Evolutionary conservation across 2,797 vertebrate genomes (phyloP).

Genomic region (Pangasius macronema): DNA sequence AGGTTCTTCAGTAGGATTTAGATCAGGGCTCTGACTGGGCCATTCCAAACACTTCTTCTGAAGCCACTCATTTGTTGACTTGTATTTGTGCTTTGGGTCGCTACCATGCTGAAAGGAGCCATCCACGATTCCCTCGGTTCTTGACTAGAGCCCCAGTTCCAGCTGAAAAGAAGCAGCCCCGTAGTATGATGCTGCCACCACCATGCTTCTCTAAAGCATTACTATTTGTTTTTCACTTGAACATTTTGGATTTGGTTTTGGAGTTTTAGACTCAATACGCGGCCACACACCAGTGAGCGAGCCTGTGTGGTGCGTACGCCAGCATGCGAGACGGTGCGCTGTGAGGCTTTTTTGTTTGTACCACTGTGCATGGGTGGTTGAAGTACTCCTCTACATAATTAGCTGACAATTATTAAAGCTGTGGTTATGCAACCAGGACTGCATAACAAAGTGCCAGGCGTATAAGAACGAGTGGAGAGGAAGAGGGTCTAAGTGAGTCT

Average conservation of each 20-base stretch:
- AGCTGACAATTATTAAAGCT: constrained; percentile 48
- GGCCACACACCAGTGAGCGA: not conserved
- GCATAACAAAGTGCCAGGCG: constrained; percentile 66
- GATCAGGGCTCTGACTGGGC: not conserved
- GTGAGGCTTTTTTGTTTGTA: constrained; percentile 30
- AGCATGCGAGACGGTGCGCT: not conserved
- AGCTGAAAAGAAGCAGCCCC: not conserved
- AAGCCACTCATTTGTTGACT: not conserved
- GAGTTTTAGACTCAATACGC: too few relatives aligned
- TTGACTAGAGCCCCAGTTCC: not conserved
- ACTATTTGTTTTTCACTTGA: not conserved
- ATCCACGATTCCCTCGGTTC: not conserved
- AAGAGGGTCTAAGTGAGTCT: constrained; percentile 17
- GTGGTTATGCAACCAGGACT: constrained; percentile 66
- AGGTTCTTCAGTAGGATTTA: not conserved
- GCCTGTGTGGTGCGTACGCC: constrained; percentile 22
- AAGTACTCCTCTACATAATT: constrained; percentile 61
- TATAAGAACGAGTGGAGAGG: not conserved
- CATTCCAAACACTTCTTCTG: not conserved
- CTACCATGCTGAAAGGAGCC: not conserved
- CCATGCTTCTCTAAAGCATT: not conserved
- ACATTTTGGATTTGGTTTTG: too few relatives aligned
- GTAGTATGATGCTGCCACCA: not conserved
- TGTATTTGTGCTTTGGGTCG: not conserved
- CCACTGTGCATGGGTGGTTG: constrained; percentile 43